Evolutionary conservation across 2,113 vertebrate species (phyloP).

Genomic region (Chlorodrepanis virens): DNA sequence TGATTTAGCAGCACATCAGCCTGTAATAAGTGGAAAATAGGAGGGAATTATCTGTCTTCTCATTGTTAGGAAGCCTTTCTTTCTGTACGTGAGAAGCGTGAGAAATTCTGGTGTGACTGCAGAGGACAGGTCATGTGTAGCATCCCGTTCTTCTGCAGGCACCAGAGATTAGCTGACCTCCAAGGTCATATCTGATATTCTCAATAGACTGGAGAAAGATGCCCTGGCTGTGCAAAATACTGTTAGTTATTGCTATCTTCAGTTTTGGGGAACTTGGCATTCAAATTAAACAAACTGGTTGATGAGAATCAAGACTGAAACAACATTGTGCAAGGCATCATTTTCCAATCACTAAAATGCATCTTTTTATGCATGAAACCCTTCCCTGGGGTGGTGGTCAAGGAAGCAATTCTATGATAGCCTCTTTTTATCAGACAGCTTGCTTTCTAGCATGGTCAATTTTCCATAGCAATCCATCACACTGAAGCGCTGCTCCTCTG

Average conservation of each 20-base stretch:
- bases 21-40: not conserved
- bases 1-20: not conserved
- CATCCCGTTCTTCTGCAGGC: not conserved
- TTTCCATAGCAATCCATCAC: slow-evolving; percentile 28
- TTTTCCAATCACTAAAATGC: not conserved
- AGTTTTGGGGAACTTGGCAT: not conserved
- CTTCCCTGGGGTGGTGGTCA: not conserved
- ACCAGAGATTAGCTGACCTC: not conserved
- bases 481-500: not conserved
- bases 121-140: not conserved
- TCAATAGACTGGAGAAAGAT: not conserved
- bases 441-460: not conserved
- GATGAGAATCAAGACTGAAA: not conserved
- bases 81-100: not conserved
- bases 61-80: not conserved
- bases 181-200: not conserved
- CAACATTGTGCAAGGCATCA: not conserved
- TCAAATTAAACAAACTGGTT: not conserved
- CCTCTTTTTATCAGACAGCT: not conserved
- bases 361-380: not conserved
- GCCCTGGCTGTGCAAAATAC: not conserved
- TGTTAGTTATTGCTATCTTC: not conserved
- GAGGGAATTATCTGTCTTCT: not conserved
- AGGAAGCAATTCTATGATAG: not conserved
- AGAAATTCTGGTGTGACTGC: not conserved